Evolutionary conservation across 2,888 invertebrate genomes (phyloP).

Genomic region (Pristionchus entomophagus): DNA sequence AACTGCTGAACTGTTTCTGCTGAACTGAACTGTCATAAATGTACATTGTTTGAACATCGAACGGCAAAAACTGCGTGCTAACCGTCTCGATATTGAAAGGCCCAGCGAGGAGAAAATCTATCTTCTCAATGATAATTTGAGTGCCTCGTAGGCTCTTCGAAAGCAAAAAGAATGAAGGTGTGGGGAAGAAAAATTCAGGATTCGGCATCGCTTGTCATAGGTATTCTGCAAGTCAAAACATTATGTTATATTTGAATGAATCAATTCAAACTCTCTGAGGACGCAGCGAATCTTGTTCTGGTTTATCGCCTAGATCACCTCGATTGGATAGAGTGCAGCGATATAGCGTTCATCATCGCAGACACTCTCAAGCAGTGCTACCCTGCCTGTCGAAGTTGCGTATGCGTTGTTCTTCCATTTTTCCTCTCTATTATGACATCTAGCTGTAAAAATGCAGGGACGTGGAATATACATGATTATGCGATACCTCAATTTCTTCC

Average conservation of each 20-base stretch:
- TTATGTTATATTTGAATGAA: too few relatives aligned
- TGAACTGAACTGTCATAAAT: too few relatives aligned
- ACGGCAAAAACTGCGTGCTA: too few relatives aligned
- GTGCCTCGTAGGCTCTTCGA: neutral
- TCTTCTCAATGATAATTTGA: neutral
- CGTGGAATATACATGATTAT: neutral
- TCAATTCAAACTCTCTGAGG: neutral
- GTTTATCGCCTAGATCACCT: conserved; percentile 8
- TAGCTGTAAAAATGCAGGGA: neutral
- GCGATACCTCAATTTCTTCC: neutral
- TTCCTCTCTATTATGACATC: neutral
- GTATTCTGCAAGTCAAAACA: neutral
- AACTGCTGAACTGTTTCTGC: too few relatives aligned
- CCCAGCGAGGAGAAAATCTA: neutral
- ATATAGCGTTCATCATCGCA: conserved; percentile 6
- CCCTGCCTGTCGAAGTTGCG: neutral
- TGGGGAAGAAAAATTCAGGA: conserved; percentile 5
- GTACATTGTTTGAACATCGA: too few relatives aligned
- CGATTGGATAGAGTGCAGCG: neutral
- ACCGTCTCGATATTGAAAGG: conserved; percentile 1
- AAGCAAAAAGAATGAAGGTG: conserved; percentile 11
- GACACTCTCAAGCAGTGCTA: neutral
- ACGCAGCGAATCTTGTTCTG: conserved; percentile 26
- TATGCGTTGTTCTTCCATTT: neutral
- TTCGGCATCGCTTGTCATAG: neutral